These are phyloP conservation scores for Cryptosula pallasiana DNA, from an alignment of 2,888 invertebrate genomes.

Conservation along the genomic window DNA sequence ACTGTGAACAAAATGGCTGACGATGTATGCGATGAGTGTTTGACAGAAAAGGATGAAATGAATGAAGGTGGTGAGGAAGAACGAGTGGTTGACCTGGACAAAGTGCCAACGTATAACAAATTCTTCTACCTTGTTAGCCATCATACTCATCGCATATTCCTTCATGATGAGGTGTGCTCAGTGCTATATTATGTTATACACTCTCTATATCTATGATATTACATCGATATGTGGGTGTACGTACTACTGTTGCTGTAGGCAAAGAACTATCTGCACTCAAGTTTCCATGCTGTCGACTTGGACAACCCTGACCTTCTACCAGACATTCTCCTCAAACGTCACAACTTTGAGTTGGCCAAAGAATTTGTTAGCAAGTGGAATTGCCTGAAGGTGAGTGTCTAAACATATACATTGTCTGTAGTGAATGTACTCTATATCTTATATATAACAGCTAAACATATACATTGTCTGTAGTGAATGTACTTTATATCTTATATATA, in stretches of 20 bases:
- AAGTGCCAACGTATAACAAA: conserved; percentile 31
- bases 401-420: not conserved
- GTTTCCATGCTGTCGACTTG: conserved; percentile 36
- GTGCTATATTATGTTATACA: not conserved
- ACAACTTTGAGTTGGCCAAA: conserved; percentile 36
- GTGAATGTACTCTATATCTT: too few relatives aligned
- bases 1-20: not conserved
- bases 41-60: conserved; percentile 2
- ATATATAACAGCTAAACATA: too few relatives aligned
- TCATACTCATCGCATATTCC: conserved; percentile 41
- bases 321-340: conserved; percentile 38
- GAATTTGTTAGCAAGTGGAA: conserved; percentile 46
- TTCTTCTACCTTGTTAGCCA: conserved; percentile 41
- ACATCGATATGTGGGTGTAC: not conserved
- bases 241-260: not conserved
- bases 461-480: too few relatives aligned
- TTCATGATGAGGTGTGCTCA: conserved; percentile 39
- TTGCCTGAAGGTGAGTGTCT: conserved; percentile 11
- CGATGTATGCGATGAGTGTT: conserved; percentile 23
- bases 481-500: too few relatives aligned
- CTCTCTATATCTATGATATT: not conserved
- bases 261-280: not conserved
- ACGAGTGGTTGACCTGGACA: conserved; percentile 33
- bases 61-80: conserved; percentile 3
- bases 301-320: conserved; percentile 39